Conservation (phyloP, 2,888 invertebrate species). For the Ferdinandea cuprea region DNA sequence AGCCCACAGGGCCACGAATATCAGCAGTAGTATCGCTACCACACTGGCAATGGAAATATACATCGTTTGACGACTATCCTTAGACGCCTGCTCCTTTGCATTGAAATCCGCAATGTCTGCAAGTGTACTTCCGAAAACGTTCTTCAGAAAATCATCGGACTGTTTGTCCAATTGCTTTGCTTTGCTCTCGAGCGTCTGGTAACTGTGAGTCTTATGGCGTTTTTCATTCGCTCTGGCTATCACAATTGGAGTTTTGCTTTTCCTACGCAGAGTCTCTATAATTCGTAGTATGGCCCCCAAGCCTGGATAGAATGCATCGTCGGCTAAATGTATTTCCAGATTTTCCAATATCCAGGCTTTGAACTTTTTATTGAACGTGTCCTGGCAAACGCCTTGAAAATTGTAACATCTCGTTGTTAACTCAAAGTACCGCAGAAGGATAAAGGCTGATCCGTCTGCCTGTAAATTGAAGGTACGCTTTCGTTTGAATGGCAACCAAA, state of each 20-base stretch:
- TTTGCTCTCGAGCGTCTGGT: slow-evolving; percentile 7
- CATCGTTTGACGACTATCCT: slow-evolving; percentile 4
- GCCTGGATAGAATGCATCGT: slow-evolving; percentile 81
- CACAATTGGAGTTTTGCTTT: neutral
- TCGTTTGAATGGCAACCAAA: slow-evolving; percentile 80
- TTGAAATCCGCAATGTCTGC: neutral
- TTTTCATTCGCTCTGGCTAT: slow-evolving; percentile 7
- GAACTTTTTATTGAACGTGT: slow-evolving; percentile 78
- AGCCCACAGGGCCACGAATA: slow-evolving; percentile 20
- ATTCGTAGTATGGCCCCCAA: slow-evolving; percentile 80
- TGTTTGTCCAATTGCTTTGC: slow-evolving; percentile 20
- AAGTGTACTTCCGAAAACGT: neutral
- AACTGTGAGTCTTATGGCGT: slow-evolving; percentile 21
- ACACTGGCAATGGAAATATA: slow-evolving; percentile 23
- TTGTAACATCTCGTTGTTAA: slow-evolving; percentile 79
- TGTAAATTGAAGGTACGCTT: slow-evolving; percentile 80
- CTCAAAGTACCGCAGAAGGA: slow-evolving; percentile 80
- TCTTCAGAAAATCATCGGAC: slow-evolving; percentile 3
- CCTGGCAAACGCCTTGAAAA: slow-evolving; percentile 78
- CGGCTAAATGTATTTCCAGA: slow-evolving; percentile 79
- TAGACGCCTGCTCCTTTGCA: neutral
- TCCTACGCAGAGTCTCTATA: slow-evolving; percentile 76
- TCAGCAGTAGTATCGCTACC: neutral
- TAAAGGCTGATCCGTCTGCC: slow-evolving; percentile 78
- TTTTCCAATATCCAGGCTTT: slow-evolving; percentile 79